Percentiles rank a stretch among this genome's conserved stretches.
Conservation (phyloP, 1,140 invertebrate genomes). For the Psix sp. region DNA sequence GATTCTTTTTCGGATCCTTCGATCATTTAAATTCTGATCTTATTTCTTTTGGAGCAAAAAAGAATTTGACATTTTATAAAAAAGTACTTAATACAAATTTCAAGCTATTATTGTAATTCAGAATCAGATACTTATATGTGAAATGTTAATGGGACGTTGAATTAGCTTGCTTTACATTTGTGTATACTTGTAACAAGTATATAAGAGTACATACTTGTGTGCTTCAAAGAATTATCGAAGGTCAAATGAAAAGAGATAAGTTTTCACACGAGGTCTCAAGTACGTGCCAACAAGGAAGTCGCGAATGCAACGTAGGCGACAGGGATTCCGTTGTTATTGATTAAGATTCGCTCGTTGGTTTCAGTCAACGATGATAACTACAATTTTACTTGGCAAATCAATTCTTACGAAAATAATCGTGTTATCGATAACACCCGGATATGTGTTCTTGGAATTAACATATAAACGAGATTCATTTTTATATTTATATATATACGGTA, state of each 20-base stretch:
- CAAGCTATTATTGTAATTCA: conserved; percentile 21
- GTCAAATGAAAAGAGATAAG: conserved; percentile 46
- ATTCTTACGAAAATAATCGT: too few species aligned
- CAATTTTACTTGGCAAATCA: conserved; percentile 26
- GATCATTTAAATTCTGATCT: too few species aligned
- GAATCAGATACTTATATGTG: conserved; percentile 33
- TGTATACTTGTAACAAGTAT: conserved; percentile 11
- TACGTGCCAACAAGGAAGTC: conserved; percentile 45
- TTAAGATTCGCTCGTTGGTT: conserved; percentile 48
- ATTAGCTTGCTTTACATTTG: conserved; percentile 29
- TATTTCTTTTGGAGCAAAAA: too few species aligned
- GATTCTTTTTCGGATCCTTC: too few species aligned
- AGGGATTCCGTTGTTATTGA: conserved; percentile 50
- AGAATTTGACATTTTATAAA: too few species aligned
- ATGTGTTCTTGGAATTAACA: too few species aligned
- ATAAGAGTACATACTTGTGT: conserved; percentile 33
- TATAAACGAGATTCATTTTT: too few species aligned
- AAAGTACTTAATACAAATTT: conserved; percentile 5
- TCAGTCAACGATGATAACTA: conserved; percentile 19
- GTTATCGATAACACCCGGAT: too few species aligned
- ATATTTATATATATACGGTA: too few species aligned
- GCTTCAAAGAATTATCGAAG: conserved; percentile 58
- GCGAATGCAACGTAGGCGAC: conserved; percentile 34
- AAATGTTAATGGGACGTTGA: conserved; percentile 26
- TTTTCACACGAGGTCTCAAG: conserved; percentile 41